phyloP scores from a whole-genome alignment of 2,888 invertebrate species.

The Campaea margaritaria region DNA sequence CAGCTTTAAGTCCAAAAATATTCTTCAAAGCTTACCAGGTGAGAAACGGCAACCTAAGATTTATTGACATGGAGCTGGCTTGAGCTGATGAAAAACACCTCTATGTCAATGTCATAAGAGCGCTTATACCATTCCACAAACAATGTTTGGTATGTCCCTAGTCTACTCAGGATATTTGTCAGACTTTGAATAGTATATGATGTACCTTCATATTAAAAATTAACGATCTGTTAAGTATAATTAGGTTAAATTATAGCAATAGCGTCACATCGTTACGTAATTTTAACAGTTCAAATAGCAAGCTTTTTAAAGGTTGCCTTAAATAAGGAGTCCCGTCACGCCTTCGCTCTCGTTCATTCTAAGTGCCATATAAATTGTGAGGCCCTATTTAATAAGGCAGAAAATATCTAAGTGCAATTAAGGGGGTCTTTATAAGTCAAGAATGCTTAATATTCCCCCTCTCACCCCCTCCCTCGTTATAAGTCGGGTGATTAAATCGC shows the following conservation, averaged over 20 bases:
- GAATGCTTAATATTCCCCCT: conserved; percentile 74
- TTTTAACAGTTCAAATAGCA: conserved; percentile 23
- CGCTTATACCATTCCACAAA: too few relatives aligned
- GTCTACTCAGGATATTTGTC: neutral
- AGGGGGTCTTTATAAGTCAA: conserved; percentile 73
- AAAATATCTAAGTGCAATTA: conserved; percentile 75
- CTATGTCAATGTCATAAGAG: too few relatives aligned
- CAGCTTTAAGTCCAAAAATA: too few relatives aligned
- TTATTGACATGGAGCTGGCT: too few relatives aligned
- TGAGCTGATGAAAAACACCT: too few relatives aligned
- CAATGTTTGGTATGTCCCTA: neutral
- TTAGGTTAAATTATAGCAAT: conserved; percentile 22
- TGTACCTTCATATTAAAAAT: conserved; percentile 9
- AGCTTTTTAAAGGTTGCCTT: conserved; percentile 33
- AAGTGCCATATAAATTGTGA: conserved; percentile 65
- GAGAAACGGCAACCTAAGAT: too few relatives aligned
- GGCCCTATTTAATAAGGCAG: conserved; percentile 69
- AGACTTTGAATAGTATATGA: neutral
- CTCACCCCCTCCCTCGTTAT: conserved; percentile 63
- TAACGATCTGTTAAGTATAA: conserved; percentile 29
- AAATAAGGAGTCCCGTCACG: conserved; percentile 49
- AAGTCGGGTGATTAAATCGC: conserved; percentile 78
- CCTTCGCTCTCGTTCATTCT: conserved; percentile 52
- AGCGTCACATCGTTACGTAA: conserved; percentile 25
- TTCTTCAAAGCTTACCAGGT: too few relatives aligned